Evolutionary conservation across 2,113 vertebrate genomes (phyloP).

Genomic region (Laticauda colubrina): DNA sequence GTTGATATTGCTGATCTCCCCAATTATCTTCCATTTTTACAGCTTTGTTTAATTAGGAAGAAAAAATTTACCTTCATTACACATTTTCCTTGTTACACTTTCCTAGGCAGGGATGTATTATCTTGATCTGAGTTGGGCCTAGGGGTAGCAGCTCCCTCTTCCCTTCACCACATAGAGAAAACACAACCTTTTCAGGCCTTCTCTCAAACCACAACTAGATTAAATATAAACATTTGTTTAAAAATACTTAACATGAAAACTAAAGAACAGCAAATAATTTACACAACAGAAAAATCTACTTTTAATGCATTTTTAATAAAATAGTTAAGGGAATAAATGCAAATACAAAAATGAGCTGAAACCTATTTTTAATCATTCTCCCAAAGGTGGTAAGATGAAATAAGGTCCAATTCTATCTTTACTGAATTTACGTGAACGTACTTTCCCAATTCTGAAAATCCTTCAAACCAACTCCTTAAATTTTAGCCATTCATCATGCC

Average conservation of each 20-base stretch:
- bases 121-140: background rate
- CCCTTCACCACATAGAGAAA: background rate
- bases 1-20: background rate
- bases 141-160: background rate
- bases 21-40: background rate
- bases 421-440: background rate
- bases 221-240: background rate
- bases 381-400: background rate
- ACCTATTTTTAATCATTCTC: background rate
- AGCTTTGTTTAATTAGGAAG: background rate
- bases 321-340: background rate
- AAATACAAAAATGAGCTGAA: background rate
- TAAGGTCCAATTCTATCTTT: background rate
- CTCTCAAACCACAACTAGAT: background rate
- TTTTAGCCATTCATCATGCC: background rate
- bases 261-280: background rate
- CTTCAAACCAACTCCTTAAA: background rate
- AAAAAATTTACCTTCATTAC: background rate
- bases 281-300: background rate
- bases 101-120: background rate
- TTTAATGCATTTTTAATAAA: background rate
- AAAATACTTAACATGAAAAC: background rate
- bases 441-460: background rate
- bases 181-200: background rate
- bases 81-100: background rate